Evolutionary conservation across 2,888 invertebrate genomes (phyloP).

Genomic region (Ligdia adustata): DNA sequence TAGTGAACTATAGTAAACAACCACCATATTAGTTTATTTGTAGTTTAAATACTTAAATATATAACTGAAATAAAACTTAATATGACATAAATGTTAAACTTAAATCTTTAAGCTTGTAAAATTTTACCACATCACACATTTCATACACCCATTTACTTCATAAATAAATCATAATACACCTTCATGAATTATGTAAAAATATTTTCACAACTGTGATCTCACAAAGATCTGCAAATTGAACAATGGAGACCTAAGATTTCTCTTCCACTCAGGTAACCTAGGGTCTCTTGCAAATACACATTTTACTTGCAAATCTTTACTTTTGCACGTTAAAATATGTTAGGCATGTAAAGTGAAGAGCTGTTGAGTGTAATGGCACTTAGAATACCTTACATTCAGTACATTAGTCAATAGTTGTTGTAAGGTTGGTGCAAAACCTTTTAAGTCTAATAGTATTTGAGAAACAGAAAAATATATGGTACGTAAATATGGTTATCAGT

Average conservation of each 20-base stretch:
- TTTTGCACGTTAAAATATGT: conserved; percentile 17
- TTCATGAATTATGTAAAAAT: conserved; percentile 5
- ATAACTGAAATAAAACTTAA: too few species aligned
- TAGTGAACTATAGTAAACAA: too few species aligned
- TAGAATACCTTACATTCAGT: too few species aligned
- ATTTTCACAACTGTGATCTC: neutral
- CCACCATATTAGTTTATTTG: too few species aligned
- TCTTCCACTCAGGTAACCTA: conserved; percentile 16
- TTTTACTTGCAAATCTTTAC: conserved; percentile 32
- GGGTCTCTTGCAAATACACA: conserved; percentile 18
- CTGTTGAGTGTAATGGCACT: neutral
- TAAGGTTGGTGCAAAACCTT: too few species aligned
- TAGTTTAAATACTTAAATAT: too few species aligned
- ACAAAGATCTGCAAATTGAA: neutral
- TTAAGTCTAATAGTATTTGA: too few species aligned
- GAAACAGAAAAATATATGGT: too few species aligned
- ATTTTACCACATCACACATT: neutral
- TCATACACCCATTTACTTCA: neutral
- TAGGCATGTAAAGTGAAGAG: neutral
- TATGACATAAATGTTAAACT: too few species aligned
- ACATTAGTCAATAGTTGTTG: too few species aligned
- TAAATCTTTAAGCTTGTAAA: too few species aligned
- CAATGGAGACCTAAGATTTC: conserved; percentile 13
- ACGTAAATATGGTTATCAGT: too few species aligned
- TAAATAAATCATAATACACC: neutral